A percentile compares a stretch with the other conserved stretches of the same genome.
Evolutionary conservation across 2,113 vertebrate species (phyloP).

Genomic region (Propithecus coquereli): DNA sequence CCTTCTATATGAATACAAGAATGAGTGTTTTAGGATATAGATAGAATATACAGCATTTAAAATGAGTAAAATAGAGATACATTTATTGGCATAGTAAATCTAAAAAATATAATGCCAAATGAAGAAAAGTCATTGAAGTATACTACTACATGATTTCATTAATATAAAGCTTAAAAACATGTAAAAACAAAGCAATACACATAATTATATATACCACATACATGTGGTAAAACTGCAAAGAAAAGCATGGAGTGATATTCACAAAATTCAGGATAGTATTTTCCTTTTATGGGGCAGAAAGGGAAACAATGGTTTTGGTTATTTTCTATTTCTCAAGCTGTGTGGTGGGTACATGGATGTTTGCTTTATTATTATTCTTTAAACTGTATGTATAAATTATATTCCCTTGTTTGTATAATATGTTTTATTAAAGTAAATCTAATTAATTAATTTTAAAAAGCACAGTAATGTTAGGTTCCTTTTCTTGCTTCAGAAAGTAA

Average conservation of each 20-base stretch:
- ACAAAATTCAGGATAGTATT: not conserved
- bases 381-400: not conserved
- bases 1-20: too few relatives aligned
- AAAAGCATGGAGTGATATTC: not conserved
- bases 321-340: not conserved
- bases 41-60: not conserved
- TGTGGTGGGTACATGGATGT: not conserved
- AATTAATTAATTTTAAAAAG: constrained; percentile 13
- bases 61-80: not conserved
- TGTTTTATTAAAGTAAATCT: not conserved
- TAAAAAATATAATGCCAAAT: not conserved
- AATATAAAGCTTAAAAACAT: not conserved
- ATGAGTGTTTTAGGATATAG: not conserved
- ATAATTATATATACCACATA: not conserved
- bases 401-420: not conserved
- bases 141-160: not conserved
- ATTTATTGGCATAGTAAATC: not conserved
- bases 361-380: not conserved
- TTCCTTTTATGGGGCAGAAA: not conserved
- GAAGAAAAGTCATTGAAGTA: not conserved
- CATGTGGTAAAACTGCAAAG: not conserved
- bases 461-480: not conserved
- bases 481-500: constrained; percentile 28
- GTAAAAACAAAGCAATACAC: not conserved
- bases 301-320: not conserved